Percentiles rank a stretch among this genome's conserved stretches.
These are phyloP conservation scores for Dicrostonyx torquatus DNA, from an alignment of 2,797 vertebrate species.

Conservation along the genomic window DNA sequence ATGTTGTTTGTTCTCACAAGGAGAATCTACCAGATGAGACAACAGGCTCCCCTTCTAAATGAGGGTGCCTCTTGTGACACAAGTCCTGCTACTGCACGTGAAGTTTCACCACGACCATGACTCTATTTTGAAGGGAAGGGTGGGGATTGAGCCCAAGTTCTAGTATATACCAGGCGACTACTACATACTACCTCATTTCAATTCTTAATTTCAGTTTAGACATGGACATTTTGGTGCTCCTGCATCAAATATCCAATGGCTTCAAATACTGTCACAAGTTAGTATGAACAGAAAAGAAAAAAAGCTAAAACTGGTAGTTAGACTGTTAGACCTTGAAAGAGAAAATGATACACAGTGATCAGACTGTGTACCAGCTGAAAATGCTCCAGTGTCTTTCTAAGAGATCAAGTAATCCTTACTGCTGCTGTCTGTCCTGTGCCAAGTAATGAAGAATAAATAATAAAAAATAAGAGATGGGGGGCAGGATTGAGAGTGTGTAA, in stretches of 20 bases:
- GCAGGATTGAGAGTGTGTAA: neutral
- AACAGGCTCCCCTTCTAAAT: neutral
- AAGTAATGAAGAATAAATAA: neutral
- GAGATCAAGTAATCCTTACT: neutral
- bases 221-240: neutral
- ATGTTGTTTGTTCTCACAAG: neutral
- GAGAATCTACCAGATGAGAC: neutral
- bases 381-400: neutral
- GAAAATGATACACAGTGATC: neutral
- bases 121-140: neutral
- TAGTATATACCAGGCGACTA: neutral
- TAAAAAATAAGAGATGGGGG: neutral
- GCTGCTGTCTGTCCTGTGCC: neutral
- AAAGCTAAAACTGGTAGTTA: conserved; percentile 22
- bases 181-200: neutral
- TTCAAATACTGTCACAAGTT: neutral
- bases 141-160: neutral
- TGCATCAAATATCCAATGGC: neutral
- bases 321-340: conserved; percentile 11
- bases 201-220: conserved; percentile 13
- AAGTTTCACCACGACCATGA: neutral
- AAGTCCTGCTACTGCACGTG: neutral
- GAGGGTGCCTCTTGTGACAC: neutral
- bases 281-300: neutral
- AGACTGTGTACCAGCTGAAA: neutral